phyloP scores from a whole-genome alignment of 23 tunicate species.

The Corella eumyota region DNA sequence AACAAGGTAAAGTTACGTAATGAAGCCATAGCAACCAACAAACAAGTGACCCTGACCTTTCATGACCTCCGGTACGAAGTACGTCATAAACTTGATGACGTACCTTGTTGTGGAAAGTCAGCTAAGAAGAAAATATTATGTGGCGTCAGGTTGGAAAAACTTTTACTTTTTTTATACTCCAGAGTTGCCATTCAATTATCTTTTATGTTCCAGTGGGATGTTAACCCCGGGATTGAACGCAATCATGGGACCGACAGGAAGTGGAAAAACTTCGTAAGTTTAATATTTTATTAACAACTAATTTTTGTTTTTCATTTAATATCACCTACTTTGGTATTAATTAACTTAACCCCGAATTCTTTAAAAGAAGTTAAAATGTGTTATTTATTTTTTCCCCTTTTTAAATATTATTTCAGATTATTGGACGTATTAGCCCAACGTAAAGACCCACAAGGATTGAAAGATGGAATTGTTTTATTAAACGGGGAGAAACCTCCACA shows the following conservation, averaged over 20 bases:
- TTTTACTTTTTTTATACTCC: neutral
- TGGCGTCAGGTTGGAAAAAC: constrained; percentile 42
- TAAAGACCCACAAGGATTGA: constrained; percentile 73
- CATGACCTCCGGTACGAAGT: constrained; percentile 79
- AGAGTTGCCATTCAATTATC: neutral
- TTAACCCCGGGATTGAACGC: constrained; percentile 80
- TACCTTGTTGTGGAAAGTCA: constrained; percentile 69
- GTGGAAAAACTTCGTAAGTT: constrained; percentile 97
- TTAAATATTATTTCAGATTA: constrained; percentile 28
- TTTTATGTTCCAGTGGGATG: constrained; percentile 28
- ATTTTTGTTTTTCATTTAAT: neutral
- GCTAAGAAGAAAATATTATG: constrained; percentile 52
- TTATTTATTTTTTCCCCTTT: neutral
- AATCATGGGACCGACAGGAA: constrained; percentile 94
- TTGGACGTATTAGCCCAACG: constrained; percentile 72
- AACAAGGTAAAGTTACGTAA: no score
- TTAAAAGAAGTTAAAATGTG: no score
- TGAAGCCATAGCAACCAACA: no score
- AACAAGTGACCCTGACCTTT: constrained; percentile 32
- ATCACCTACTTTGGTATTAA: no score
- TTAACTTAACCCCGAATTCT: no score
- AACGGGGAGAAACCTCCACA: constrained; percentile 51
- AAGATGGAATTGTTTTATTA: constrained; percentile 58
- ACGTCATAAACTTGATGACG: constrained; percentile 58
- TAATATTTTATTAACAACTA: neutral